Percentiles rank a stretch among this genome's conserved stretches.
phyloP scores from a whole-genome alignment of 1,140 invertebrate species.

The Adelges cooleyi region DNA sequence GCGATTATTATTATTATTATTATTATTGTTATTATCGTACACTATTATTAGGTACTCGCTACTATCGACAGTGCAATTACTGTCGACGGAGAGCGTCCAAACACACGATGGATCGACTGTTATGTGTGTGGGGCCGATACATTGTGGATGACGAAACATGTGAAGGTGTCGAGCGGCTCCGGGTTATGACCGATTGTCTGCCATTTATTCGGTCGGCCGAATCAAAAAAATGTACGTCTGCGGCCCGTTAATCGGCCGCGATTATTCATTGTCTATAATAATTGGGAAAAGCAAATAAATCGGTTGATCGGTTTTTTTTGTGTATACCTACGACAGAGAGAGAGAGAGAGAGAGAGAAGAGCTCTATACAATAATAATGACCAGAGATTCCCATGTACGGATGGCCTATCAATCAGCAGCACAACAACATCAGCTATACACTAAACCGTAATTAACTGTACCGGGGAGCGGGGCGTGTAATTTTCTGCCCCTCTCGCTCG shows the following conservation, averaged over 20 bases:
- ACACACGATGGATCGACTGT: too few relatives aligned
- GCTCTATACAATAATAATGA: slow-evolving; percentile 13
- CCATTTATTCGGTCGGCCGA: slow-evolving; percentile 18
- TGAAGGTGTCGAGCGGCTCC: slow-evolving; percentile 23
- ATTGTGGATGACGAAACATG: neutral
- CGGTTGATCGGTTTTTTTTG: slow-evolving; percentile 10
- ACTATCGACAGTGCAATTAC: too few relatives aligned
- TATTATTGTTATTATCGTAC: slow-evolving; percentile 1
- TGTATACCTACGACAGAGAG: too few relatives aligned
- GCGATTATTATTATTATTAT: slow-evolving; percentile 16
- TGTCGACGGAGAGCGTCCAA: too few relatives aligned
- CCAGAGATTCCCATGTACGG: slow-evolving; percentile 25
- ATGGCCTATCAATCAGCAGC: slow-evolving; percentile 21
- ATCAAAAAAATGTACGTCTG: slow-evolving; percentile 19
- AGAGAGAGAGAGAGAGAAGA: too few relatives aligned
- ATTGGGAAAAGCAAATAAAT: slow-evolving; percentile 29
- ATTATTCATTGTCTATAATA: slow-evolving; percentile 29
- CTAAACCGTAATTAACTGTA: slow-evolving; percentile 21
- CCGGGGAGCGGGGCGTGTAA: slow-evolving; percentile 10
- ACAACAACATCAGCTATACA: too few relatives aligned
- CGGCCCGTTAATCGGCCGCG: slow-evolving; percentile 15
- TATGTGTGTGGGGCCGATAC: neutral
- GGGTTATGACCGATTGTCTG: slow-evolving; percentile 12
- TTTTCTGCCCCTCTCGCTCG: neutral
- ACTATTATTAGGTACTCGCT: too few relatives aligned